Evolutionary conservation across 2,888 invertebrate species (phyloP).

Genomic region (Perizoma affinitatum): DNA sequence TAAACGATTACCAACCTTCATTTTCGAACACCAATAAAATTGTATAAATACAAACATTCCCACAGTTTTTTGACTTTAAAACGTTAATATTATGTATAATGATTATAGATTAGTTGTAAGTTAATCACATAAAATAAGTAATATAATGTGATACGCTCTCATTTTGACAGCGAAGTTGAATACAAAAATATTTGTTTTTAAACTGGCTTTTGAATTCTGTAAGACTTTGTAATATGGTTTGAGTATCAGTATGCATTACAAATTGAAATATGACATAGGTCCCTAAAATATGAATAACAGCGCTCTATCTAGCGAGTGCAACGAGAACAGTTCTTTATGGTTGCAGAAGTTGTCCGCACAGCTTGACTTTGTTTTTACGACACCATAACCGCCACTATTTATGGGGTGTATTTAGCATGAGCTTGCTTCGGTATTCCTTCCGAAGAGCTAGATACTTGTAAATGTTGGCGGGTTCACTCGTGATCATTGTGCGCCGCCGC

Average conservation of each 20-base stretch:
- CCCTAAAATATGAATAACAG: conserved; percentile 16
- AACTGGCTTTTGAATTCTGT: conserved; percentile 2
- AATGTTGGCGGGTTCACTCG: conserved; percentile 55
- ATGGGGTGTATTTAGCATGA: conserved; percentile 76
- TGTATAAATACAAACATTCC: conserved; percentile 60
- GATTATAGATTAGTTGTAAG: conserved; percentile 42
- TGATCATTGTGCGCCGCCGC: conserved; percentile 62
- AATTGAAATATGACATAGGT: conserved; percentile 20
- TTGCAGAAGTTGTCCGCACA: conserved; percentile 67
- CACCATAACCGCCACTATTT: conserved; percentile 75
- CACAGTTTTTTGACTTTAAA: conserved; percentile 57
- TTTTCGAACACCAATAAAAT: conserved; percentile 51
- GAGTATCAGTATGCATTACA: conserved; percentile 9
- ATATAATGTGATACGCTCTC: conserved; percentile 28
- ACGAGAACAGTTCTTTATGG: conserved; percentile 67
- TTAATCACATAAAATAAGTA: conserved; percentile 44
- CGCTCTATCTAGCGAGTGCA: conserved; percentile 44
- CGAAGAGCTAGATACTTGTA: conserved; percentile 66
- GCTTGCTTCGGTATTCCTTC: conserved; percentile 68
- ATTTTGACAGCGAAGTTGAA: conserved; percentile 17
- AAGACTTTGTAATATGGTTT: not conserved
- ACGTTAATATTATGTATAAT: conserved; percentile 45
- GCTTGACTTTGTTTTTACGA: conserved; percentile 81
- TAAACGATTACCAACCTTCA: conserved; percentile 60
- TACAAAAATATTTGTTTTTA: conserved; percentile 13